A percentile compares a stretch with the other conserved stretches of the same genome.
Evolutionary conservation across 2,888 invertebrate species (phyloP).

Genomic region (Xanthostigma xanthostigma): DNA sequence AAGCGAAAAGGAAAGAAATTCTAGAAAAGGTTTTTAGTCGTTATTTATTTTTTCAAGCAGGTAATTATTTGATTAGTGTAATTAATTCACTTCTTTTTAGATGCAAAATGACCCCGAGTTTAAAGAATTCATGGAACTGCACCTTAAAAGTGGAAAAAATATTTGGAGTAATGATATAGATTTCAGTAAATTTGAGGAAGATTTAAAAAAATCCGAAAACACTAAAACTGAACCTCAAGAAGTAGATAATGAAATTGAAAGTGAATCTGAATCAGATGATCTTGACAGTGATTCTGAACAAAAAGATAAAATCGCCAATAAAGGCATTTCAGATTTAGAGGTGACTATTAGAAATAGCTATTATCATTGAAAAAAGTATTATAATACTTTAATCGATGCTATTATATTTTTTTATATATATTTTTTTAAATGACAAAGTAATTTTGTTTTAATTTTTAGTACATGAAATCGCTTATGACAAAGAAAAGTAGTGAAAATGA

Average conservation of each 20-base stretch:
- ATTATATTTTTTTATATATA: slow-evolving; percentile 6
- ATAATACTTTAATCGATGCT: too few relatives aligned
- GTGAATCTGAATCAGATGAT: slow-evolving; percentile 16
- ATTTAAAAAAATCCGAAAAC: slow-evolving; percentile 14
- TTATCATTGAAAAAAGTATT: too few relatives aligned
- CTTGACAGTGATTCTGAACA: slow-evolving; percentile 18
- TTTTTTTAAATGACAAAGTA: slow-evolving; percentile 8
- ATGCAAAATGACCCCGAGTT: slow-evolving; percentile 82
- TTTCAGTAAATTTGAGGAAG: slow-evolving; percentile 15
- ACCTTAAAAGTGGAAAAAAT: slow-evolving; percentile 38
- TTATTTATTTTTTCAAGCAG: slow-evolving; percentile 3
- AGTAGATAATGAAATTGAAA: slow-evolving; percentile 12
- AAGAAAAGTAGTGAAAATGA: slow-evolving; percentile 27
- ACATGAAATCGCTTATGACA: slow-evolving; percentile 51
- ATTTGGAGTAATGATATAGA: slow-evolving; percentile 40
- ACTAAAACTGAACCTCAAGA: slow-evolving; percentile 16
- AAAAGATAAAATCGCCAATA: slow-evolving; percentile 45
- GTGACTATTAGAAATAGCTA: slow-evolving; percentile 23
- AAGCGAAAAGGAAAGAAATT: slow-evolving; percentile 44
- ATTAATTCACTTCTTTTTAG: slow-evolving; percentile 27
- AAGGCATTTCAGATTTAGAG: slow-evolving; percentile 63
- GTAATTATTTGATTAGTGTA: slow-evolving; percentile 6
- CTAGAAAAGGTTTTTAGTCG: slow-evolving; percentile 40
- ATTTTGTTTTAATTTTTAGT: slow-evolving; percentile 32
- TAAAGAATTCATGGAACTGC: slow-evolving; percentile 77